Conservation (phyloP, 1,140 invertebrate genomes). For the Eurosta solidaginis region DNA sequence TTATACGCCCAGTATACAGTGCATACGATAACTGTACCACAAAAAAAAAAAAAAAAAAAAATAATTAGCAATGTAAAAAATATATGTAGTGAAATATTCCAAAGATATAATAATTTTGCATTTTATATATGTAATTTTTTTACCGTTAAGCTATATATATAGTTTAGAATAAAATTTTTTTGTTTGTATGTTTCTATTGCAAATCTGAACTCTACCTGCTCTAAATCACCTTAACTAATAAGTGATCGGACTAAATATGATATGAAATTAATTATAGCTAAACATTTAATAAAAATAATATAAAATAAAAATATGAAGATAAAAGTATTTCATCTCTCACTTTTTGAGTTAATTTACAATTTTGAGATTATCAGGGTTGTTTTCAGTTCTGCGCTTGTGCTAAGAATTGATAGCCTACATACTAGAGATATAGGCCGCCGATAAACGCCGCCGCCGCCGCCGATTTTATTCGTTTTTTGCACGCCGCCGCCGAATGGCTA, state of each 20-base stretch:
- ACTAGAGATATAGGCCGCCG: too few species aligned
- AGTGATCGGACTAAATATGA: conserved; percentile 5
- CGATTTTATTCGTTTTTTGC: too few species aligned
- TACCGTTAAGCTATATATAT: not conserved
- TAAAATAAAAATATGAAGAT: not conserved
- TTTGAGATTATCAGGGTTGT: too few species aligned
- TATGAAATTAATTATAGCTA: conserved; percentile 1
- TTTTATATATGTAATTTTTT: not conserved
- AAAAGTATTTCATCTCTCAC: too few species aligned
- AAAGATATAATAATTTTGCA: not conserved
- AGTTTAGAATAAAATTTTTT: not conserved
- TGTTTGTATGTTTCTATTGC: conserved; percentile 26
- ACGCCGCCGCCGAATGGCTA: too few species aligned
- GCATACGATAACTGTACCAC: not conserved
- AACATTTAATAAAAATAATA: conserved; percentile 25
- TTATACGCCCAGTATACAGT: not conserved
- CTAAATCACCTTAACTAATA: conserved; percentile 28
- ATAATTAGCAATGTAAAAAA: not conserved
- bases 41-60: too few species aligned
- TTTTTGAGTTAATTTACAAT: not conserved
- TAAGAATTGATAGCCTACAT: too few species aligned
- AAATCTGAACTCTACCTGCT: conserved; percentile 30
- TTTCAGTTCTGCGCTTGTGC: too few species aligned
- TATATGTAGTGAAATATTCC: not conserved
- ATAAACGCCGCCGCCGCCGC: too few species aligned